phyloP scores from a whole-genome alignment of 2,888 invertebrate species.

The Parascotia fuliginaria region DNA sequence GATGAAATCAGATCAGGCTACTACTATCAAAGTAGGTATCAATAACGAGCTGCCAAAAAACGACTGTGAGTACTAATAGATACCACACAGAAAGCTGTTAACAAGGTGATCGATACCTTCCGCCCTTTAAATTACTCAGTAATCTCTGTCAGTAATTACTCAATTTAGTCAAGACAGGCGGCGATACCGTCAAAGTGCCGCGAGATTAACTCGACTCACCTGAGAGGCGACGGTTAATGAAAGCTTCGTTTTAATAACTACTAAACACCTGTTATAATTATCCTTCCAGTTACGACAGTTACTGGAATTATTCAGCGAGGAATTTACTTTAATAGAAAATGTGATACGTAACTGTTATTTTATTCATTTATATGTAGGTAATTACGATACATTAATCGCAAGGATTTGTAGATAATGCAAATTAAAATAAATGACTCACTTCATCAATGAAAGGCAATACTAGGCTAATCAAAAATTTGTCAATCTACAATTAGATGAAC shows the following conservation, averaged over 20 bases:
- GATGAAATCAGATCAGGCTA: too few species aligned
- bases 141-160: slow-evolving; percentile 78
- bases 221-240: slow-evolving; percentile 51
- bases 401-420: too few species aligned
- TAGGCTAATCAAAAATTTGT: too few species aligned
- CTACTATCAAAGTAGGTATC: too few species aligned
- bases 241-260: slow-evolving; percentile 39
- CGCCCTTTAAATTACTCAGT: slow-evolving; percentile 68
- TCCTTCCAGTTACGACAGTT: slow-evolving; percentile 6
- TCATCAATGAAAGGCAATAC: too few species aligned
- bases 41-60: too few species aligned
- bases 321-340: background rate
- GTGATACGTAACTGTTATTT: background rate
- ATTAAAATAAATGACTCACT: too few species aligned
- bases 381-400: too few species aligned
- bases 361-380: background rate
- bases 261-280: slow-evolving; percentile 27
- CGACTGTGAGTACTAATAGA: slow-evolving; percentile 21
- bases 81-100: slow-evolving; percentile 39
- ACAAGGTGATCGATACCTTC: slow-evolving; percentile 70
- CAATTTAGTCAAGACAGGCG: slow-evolving; percentile 74
- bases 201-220: slow-evolving; percentile 55
- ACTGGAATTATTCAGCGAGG: slow-evolving; percentile 2
- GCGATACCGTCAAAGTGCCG: slow-evolving; percentile 67
- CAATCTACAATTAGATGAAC: too few species aligned